phyloP scores from a whole-genome alignment of 30 jellyfish, hydroid and myxozoan genomes.

The Aurelia sp. region DNA sequence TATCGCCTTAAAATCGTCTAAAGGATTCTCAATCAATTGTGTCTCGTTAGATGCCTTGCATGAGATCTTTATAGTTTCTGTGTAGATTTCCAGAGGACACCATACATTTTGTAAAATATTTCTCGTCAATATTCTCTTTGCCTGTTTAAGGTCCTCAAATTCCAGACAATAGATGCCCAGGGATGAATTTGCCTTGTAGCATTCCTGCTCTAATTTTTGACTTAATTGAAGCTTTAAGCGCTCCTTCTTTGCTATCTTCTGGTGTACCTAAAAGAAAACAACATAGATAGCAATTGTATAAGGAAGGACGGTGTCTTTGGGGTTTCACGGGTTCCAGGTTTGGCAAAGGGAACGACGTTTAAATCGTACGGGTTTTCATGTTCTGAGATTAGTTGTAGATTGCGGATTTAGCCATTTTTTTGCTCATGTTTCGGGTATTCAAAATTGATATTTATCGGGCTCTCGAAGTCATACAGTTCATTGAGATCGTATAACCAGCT shows the following conservation, averaged over 20 bases:
- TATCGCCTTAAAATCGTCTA: background rate
- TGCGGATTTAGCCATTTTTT: too few relatives aligned
- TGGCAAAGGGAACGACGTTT: too few relatives aligned
- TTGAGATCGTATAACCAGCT: too few relatives aligned
- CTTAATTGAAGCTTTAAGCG: slow-evolving; percentile 8
- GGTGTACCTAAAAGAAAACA: slow-evolving; percentile 18
- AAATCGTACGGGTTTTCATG: too few relatives aligned
- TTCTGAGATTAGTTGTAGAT: too few relatives aligned
- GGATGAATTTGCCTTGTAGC: background rate
- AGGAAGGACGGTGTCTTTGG: too few relatives aligned
- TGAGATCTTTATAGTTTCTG: slow-evolving; percentile 19
- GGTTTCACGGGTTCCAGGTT: too few relatives aligned
- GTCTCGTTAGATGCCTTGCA: background rate
- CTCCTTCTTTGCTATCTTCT: slow-evolving; percentile 23
- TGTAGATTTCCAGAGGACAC: slow-evolving; percentile 40
- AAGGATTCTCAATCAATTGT: background rate
- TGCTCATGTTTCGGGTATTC: too few relatives aligned
- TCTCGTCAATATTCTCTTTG: slow-evolving; percentile 18
- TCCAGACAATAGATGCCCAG: background rate
- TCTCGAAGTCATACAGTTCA: too few relatives aligned
- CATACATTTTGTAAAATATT: slow-evolving; percentile 45
- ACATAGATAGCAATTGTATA: background rate
- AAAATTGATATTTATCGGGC: too few relatives aligned
- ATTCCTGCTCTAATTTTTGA: background rate
- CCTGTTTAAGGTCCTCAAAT: slow-evolving; percentile 53